Base-by-base conservation (phyloP, 2,797 vertebrate species). In the Poecilia gillii region DNA sequence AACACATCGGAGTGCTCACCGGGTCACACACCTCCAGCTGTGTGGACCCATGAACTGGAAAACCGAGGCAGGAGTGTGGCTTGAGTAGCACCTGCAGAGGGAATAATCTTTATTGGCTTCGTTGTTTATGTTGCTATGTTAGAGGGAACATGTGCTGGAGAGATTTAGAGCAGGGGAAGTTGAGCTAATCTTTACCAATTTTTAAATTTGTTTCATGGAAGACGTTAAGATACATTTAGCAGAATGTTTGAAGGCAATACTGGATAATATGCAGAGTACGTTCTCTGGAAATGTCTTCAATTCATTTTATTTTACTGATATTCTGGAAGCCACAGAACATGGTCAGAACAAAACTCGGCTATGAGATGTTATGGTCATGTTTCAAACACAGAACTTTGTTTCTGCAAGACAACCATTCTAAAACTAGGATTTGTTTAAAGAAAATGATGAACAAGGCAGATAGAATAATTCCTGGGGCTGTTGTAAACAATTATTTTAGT, bases 1-100 rank as follows among this genome's bases (percentile, higher is more conserved):
- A 92, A 93, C 87, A 92, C 89, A 92, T 73, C 72, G 75, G 75
- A 73, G 46, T 74, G 46, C 89, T 77, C 89, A 73, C 83, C 73
- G 47, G 76, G 77, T 83, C 72, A 78, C 81, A 80, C 79, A 80
- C 78, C 72, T 88, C 78, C 88, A 87, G 87, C 82, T 88, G 87
- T 81, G 79, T 59, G 73, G 68, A 46, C 83, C 84, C 82, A 77
- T 85, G 77, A 84, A 88, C 87, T 89, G 81, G 88, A 84, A 90
- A 89, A 90, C 8, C 6, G 62, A 57, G 72, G 33, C 83, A 85
- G 84, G 82, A 93, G 90, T 90, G 85, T 89, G 43, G 43, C 84
- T 84, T 81, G 77, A 49, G 3, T 74, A 83, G 77, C 87, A 85
- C 78, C 84, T 74, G 80, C 68, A 84, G 73, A 85, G 64, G 57